These are phyloP conservation scores for Actinia tenebrosa DNA, from an alignment of 64 coral and sea anemone species.

Conservation along the genomic window DNA sequence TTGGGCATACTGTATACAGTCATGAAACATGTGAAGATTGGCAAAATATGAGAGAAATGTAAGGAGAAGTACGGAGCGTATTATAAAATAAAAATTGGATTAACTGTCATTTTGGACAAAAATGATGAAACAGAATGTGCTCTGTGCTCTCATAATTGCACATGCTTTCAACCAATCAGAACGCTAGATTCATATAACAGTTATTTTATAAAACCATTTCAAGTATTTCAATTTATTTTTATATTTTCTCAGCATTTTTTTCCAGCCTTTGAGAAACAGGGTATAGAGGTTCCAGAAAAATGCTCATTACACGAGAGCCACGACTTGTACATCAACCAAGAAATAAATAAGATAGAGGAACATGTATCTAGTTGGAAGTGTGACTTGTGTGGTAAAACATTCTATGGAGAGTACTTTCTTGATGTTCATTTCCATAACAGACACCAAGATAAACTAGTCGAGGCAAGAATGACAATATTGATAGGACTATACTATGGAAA, in stretches of 20 bases:
- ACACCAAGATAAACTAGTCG: conserved; percentile 63
- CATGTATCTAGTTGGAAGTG: conserved; percentile 77
- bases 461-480: conserved; percentile 11
- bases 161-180: no score
- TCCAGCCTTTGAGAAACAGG: conserved; percentile 44
- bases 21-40: no score
- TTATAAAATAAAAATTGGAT: no score
- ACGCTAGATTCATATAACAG: no score
- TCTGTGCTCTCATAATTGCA: no score
- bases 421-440: conserved; percentile 88
- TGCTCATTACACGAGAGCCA: conserved; percentile 57
- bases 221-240: not conserved
- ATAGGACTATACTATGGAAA: no score
- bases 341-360: conserved; percentile 63
- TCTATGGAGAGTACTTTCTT: conserved; percentile 66
- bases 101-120: no score
- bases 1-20: no score
- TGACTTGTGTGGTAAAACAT: conserved; percentile 88
- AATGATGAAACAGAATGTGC: no score
- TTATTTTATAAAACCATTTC: not conserved
- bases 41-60: no score
- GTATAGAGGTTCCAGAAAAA: conserved; percentile 16
- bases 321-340: conserved; percentile 76
- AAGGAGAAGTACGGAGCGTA: no score
- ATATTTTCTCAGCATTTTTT: conserved; percentile 51